Percentiles rank a stretch among this genome's conserved stretches.
Evolutionary conservation across 2,888 invertebrate genomes (phyloP).

Genomic region (Drosophila emarginata): DNA sequence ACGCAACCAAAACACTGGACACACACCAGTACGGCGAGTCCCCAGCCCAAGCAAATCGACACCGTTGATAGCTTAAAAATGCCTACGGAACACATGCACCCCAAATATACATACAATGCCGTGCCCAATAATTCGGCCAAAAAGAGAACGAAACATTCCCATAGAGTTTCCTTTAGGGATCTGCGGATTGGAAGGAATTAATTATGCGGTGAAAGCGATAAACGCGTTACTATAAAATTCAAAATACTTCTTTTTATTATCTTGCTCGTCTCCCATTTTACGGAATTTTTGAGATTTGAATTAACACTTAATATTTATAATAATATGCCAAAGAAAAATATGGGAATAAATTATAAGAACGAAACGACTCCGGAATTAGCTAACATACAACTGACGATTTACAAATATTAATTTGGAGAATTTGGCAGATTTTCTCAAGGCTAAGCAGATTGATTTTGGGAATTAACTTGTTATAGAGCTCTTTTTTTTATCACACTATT

Average conservation of each 20-base stretch:
- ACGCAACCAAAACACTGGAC: conserved; percentile 89
- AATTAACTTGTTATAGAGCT: too few relatives aligned
- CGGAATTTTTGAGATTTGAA: too few relatives aligned
- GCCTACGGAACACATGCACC: conserved; percentile 86
- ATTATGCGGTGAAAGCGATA: not conserved
- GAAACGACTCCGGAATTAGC: too few relatives aligned
- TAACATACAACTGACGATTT: too few relatives aligned
- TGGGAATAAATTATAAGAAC: too few relatives aligned
- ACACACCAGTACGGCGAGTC: conserved; percentile 86
- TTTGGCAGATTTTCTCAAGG: too few relatives aligned
- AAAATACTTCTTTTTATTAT: not conserved
- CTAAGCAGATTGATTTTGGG: too few relatives aligned
- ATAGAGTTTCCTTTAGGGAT: not conserved
- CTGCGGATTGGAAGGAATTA: not conserved
- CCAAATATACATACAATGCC: conserved; percentile 86
- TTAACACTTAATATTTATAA: too few relatives aligned
- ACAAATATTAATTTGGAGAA: too few relatives aligned
- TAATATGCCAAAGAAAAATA: too few relatives aligned
- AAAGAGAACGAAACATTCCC: conserved; percentile 69
- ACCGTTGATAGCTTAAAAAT: not conserved
- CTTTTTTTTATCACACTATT: too few relatives aligned
- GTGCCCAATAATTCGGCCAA: conserved; percentile 87
- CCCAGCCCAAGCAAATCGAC: conserved; percentile 63
- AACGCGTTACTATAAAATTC: not conserved
- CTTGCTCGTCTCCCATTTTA: too few relatives aligned